Percentiles rank a stretch among this genome's conserved stretches.
Evolutionary conservation across 2,888 invertebrate species (phyloP).

Genomic region (Idaea aversata): DNA sequence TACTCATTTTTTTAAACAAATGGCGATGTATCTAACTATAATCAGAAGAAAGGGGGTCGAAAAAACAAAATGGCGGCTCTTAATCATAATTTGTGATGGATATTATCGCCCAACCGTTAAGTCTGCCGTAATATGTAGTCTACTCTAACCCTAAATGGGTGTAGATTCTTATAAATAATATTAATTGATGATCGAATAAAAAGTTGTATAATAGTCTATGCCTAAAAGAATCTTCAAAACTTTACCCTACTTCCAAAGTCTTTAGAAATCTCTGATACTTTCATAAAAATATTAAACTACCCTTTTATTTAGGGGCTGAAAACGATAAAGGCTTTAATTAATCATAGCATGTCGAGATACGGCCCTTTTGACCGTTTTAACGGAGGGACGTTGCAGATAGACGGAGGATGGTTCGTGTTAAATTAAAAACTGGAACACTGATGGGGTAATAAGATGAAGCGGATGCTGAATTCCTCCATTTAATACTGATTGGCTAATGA

Average conservation of each 20-base stretch:
- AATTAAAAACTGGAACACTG: not conserved
- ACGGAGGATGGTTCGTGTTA: not conserved
- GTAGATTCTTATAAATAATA: not conserved
- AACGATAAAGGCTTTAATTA: not conserved
- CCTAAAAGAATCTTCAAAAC: not conserved
- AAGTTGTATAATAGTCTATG: not conserved
- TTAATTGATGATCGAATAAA: not conserved
- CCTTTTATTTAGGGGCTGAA: not conserved
- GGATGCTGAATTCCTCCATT: not conserved
- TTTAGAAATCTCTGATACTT: not conserved
- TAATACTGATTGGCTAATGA: not conserved
- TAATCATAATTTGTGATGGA: no score
- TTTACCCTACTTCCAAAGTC: not conserved
- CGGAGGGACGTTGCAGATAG: not conserved
- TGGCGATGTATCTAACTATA: no score
- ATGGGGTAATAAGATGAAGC: not conserved
- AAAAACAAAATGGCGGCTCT: no score
- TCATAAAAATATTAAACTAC: conserved; percentile 1
- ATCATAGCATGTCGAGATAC: not conserved
- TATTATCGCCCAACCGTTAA: not conserved
- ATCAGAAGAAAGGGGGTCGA: no score
- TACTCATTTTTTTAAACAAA: no score
- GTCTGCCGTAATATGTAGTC: not conserved
- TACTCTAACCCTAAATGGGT: no score
- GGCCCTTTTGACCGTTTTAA: not conserved